phyloP scores from a whole-genome alignment of 2,797 vertebrate genomes.

The Anas flavirostris region DNA sequence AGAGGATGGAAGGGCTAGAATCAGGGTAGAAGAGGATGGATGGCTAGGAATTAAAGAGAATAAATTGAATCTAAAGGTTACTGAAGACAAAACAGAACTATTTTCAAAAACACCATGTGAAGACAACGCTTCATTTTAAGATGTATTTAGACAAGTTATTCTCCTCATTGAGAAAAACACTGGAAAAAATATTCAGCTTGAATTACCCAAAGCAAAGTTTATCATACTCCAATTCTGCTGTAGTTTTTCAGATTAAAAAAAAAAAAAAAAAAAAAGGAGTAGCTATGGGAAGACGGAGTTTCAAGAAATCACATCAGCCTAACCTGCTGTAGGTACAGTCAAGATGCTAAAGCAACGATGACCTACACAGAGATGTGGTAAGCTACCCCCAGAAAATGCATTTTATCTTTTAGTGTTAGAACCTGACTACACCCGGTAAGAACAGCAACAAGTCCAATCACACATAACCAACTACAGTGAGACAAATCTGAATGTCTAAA shows the following conservation, averaged over 20 bases:
- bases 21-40: not conserved
- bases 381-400: not conserved
- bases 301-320: too few relatives aligned
- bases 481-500: not conserved
- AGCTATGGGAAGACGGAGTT: too few relatives aligned
- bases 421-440: not conserved
- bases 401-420: not conserved
- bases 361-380: not conserved
- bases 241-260: too few relatives aligned
- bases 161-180: not conserved
- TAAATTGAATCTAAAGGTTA: not conserved
- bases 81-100: not conserved
- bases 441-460: not conserved
- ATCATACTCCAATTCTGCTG: not conserved
- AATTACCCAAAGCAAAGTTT: not conserved
- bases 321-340: too few relatives aligned
- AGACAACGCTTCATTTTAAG: not conserved
- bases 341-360: not conserved
- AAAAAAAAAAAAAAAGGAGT: too few relatives aligned
- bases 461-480: not conserved
- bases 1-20: not conserved
- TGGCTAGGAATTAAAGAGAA: not conserved
- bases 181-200: fast-evolving
- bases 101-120: fast-evolving
- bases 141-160: fast-evolving